Conservation (phyloP, 2,888 invertebrate species). For the Platypus cylindrus region DNA sequence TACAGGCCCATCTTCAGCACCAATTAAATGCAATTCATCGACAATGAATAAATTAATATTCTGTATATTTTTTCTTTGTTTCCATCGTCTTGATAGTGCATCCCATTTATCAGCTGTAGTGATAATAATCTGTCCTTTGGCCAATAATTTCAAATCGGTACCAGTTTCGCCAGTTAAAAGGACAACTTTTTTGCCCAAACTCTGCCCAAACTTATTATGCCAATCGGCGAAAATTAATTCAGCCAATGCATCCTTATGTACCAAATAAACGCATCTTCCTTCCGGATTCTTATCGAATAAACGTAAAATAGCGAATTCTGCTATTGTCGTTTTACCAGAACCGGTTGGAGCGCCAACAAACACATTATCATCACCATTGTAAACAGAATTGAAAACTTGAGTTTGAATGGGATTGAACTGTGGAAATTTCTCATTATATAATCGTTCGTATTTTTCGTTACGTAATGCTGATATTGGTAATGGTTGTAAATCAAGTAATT, state of each 20-base stretch:
- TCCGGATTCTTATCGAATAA: slow-evolving; percentile 61
- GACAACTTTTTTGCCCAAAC: slow-evolving; percentile 75
- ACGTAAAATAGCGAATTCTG: slow-evolving; percentile 89
- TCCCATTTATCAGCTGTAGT: slow-evolving; percentile 99
- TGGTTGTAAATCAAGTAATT: slow-evolving; percentile 91
- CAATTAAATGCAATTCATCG: slow-evolving; percentile 86
- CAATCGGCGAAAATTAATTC: slow-evolving; percentile 85
- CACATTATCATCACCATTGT: slow-evolving; percentile 96
- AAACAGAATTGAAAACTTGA: slow-evolving; percentile 96
- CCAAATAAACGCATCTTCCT: slow-evolving; percentile 86
- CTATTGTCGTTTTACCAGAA: slow-evolving; percentile 87
- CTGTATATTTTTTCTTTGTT: slow-evolving; percentile 96
- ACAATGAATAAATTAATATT: slow-evolving; percentile 92
- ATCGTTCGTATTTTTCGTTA: slow-evolving; percentile 70
- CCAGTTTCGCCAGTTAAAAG: slow-evolving; percentile 87
- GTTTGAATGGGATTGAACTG: slow-evolving; percentile 99
- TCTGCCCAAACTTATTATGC: slow-evolving; percentile 74
- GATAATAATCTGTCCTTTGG: slow-evolving; percentile 91
- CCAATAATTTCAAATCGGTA: slow-evolving; percentile 85
- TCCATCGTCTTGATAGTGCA: slow-evolving; percentile 94
- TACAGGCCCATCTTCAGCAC: slow-evolving; percentile 85
- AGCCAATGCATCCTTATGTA: slow-evolving; percentile 84
- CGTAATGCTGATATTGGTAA: slow-evolving; percentile 86
- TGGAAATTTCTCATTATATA: slow-evolving; percentile 76
- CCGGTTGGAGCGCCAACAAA: slow-evolving; percentile 91